Evolutionary conservation across 2,888 invertebrate genomes (phyloP), one percentile per base, ranked within the genome.

Genomic region (Xiphydria camelus): DNA sequence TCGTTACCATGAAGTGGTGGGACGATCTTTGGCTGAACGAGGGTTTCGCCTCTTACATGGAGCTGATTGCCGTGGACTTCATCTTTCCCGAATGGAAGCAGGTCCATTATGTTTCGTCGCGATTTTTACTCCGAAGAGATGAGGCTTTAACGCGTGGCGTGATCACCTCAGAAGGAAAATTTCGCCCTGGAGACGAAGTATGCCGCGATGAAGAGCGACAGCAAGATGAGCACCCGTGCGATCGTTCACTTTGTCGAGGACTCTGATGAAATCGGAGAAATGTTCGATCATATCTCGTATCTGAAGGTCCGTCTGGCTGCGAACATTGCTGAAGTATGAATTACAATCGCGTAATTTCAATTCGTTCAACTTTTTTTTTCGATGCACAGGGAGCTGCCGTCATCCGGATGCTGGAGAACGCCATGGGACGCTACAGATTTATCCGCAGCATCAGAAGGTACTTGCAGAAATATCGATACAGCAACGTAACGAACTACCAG

Each of bases 1-100:
- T 86, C 12, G 84, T 89, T 12, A 88, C 89, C 0, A 83, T 85
- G 43, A 81, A 83, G 22, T 88, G 88, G 88, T 89, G 89, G 89
- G 80, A 83, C 46, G 83, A 82, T 57, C 77, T 86, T 1, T 89
- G 88, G 87, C 75, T 89, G 1, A 89, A 86, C 62, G 88, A 88
- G 66, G 89, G 84, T 0, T 88, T 89, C 51, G 88, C 88, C 0
- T 80, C 82, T 62, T 88, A 83, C 69, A 87, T 88, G 61, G 85
- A 91, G 69, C 89, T 88, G 65, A 81, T 81, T 59, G 80, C 81
- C 1, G 82, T 83, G 29, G 76, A 33, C n/a, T 42, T 14, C 1
- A 39, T 61, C 5, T 59, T 61, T 19, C 61, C 61, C 0, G 46
- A 59, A 6, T 61, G 61, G 61, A 38, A 33, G 10, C 59, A 59